Evolutionary conservation across 92 coral and sea anemone species (phyloP).

Genomic region (Micromussa lordhowensis): DNA sequence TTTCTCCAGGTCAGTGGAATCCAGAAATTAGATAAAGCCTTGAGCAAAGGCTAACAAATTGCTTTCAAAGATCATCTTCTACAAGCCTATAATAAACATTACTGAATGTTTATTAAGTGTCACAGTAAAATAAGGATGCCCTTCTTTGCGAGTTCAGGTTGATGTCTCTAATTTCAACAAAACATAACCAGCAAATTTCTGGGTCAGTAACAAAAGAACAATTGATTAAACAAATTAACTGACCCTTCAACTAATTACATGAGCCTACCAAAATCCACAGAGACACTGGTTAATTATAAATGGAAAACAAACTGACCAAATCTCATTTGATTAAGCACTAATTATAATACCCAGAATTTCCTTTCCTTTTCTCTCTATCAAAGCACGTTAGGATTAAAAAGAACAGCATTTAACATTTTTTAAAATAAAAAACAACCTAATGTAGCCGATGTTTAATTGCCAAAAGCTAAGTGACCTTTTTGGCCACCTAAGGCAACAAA

Average conservation of each 20-base stretch:
- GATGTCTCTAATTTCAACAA: neutral
- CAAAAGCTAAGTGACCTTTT: constrained; percentile 14
- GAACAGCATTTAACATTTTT: neutral
- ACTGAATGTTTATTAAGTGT: neutral
- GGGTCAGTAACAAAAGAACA: constrained; percentile 16
- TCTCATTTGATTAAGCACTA: neutral
- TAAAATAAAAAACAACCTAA: neutral
- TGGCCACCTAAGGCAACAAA: constrained; percentile 6
- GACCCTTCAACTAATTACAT: constrained; percentile 45
- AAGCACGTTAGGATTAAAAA: neutral
- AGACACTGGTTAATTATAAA: constrained; percentile 5
- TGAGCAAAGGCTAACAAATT: neutral
- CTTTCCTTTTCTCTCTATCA: neutral
- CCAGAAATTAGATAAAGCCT: neutral
- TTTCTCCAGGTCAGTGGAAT: neutral
- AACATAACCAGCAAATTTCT: neutral
- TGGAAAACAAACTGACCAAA: neutral
- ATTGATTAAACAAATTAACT: constrained; percentile 36
- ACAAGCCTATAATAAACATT: neutral
- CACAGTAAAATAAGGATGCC: neutral
- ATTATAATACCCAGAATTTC: neutral
- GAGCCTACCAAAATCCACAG: constrained; percentile 32
- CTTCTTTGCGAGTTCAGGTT: neutral
- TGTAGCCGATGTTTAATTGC: neutral
- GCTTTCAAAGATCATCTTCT: neutral